Evolutionary conservation across 2,113 vertebrate genomes (phyloP), one percentile per base, ranked within the genome.

Genomic region (Laticauda laticaudata): DNA sequence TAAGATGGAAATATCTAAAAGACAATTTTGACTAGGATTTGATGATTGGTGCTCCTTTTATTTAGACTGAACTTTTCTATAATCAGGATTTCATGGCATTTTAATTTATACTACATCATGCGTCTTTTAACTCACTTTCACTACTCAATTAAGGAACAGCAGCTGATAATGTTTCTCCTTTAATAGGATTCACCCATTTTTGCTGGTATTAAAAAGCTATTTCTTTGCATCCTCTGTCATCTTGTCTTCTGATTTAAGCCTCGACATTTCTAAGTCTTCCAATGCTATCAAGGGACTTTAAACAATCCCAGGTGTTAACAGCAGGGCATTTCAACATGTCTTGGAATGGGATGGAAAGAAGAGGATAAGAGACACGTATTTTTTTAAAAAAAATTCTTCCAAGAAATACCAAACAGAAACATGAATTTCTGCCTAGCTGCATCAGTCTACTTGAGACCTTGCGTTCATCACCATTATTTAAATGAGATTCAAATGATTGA

Each of bases 71-170:
- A 86, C 93, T 94, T 95, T 95, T 96, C 94, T 95, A 96, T 96
- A 95, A 96, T 91, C 93, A 90, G 96, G 92, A 96, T 97, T 97
- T 97, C 95, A 95, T 96, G 95, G 95, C 91, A 95, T 97, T 96
- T 96, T 96, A 97, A 96, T 96, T 96, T 96, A 96, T 96, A 96
- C 94, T 96, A 54, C 93, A 93, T 97, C 96, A 95, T 95, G 96
- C 93, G 90, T 92, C 95, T 94, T 94, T 96, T 97, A 97, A 96
- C 94, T 95, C 92, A 94, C 94, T 96, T 96, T 92, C 85, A 93
- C 91, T 96, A 96, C 95, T 96, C 96, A 96, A 95, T 97, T 97
- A 97, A 89, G 92, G 39, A 96, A 92, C 89, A 85, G 93, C 51
- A 94, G 93, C 92, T 81, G 94, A 95, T 95, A 95, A 95, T 95